A percentile compares a stretch with the other conserved stretches of the same genome.
phyloP scores from a whole-genome alignment of 2,797 vertebrate genomes.

The Hylomyscus alleni region DNA sequence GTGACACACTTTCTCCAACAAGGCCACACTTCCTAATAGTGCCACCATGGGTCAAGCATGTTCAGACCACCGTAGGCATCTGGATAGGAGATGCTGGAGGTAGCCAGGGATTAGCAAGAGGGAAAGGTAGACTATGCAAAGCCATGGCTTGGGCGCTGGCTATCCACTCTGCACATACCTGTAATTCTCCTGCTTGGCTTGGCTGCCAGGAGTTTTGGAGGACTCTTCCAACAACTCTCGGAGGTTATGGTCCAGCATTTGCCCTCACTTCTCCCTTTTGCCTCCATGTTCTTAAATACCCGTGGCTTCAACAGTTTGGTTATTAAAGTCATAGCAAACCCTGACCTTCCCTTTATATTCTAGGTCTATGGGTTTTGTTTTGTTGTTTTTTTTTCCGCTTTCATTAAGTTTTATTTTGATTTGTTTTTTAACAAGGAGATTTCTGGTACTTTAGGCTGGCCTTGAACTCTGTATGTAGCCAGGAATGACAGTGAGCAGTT shows the following conservation, averaged over 20 bases:
- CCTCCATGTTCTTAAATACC: neutral
- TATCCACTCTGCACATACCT: neutral
- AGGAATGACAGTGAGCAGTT: neutral
- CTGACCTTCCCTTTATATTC: conserved; percentile 15
- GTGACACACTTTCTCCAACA: neutral
- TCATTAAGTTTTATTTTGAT: neutral
- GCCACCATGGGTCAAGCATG: neutral
- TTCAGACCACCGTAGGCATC: neutral
- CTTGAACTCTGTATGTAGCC: neutral
- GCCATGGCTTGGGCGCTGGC: neutral
- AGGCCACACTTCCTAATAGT: neutral
- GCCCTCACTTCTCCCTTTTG: neutral
- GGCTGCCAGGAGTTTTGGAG: neutral
- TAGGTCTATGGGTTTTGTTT: neutral
- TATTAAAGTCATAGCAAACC: conserved; percentile 29
- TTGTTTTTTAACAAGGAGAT: neutral
- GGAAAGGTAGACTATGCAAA: neutral
- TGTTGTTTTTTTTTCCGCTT: neutral
- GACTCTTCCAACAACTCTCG: neutral
- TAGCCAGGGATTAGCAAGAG: neutral
- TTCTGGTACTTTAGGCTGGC: neutral
- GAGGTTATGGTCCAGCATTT: neutral
- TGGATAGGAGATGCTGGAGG: neutral
- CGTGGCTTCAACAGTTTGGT: neutral
- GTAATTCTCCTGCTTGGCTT: neutral